Percentiles rank a stretch among this genome's conserved stretches.
Conservation (phyloP, 2,797 vertebrate species). For the Xenopus petersii region DNA sequence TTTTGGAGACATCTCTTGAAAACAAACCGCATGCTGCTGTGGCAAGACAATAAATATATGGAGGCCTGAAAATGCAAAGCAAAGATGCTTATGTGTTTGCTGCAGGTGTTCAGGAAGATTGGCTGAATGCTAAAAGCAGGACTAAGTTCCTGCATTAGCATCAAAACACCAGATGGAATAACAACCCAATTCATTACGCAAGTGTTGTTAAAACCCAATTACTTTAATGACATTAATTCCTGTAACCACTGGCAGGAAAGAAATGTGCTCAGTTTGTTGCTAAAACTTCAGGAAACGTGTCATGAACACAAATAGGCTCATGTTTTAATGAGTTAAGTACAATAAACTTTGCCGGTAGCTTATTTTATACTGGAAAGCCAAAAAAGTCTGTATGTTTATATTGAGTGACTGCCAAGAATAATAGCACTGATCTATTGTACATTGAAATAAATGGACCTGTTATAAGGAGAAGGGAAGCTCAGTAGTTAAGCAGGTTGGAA, state of each 20-base stretch:
- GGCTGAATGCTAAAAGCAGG: conserved; percentile 23
- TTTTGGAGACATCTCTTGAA: conserved; percentile 20
- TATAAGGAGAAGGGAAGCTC: too few species aligned
- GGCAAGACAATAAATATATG: conserved; percentile 25
- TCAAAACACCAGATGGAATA: conserved; percentile 24
- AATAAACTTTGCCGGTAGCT: too few species aligned
- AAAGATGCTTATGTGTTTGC: conserved; percentile 17
- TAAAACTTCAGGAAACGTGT: conserved; percentile 25
- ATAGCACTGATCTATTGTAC: too few species aligned
- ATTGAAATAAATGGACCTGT: too few species aligned
- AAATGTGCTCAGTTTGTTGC: conserved; percentile 26
- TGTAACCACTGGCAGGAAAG: conserved; percentile 28
- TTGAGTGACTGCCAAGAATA: too few species aligned
- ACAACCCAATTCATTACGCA: conserved; percentile 38
- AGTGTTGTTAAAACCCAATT: conserved; percentile 43
- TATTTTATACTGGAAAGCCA: too few species aligned
- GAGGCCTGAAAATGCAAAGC: conserved; percentile 20
- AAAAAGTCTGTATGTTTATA: too few species aligned
- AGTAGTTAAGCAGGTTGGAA: too few species aligned
- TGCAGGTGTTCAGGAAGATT: conserved; percentile 47
- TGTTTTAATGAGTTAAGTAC: too few species aligned
- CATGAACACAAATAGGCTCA: conserved; percentile 24
- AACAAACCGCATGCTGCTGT: conserved; percentile 13
- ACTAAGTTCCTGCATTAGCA: conserved; percentile 33
- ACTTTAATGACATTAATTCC: conserved; percentile 45